Evolutionary conservation across 2,888 invertebrate genomes (phyloP), one percentile per base, ranked within the genome.

Genomic region (Eupithecia dodoneata): DNA sequence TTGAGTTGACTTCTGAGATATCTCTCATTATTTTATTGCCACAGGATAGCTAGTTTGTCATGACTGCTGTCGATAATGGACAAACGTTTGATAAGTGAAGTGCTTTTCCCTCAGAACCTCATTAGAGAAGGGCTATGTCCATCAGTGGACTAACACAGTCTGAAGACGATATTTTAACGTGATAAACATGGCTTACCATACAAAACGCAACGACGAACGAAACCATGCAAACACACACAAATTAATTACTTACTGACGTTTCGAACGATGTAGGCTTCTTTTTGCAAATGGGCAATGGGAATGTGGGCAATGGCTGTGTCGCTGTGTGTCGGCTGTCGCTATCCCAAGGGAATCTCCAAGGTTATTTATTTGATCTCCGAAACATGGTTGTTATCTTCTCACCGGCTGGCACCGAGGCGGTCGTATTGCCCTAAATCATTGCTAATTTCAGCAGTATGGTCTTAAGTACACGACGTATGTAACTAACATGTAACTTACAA

Each of bases 401-500:
- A 47, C 47, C 18, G 5, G 45, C 47, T 45, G 18, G 45, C 42
- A 42, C 30, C 18, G 12, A 66, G 15, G 7, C 42, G 41, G 65
- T 65, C 41, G 13, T 15, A 15, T 70, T 47, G 47, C n/a, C 45
- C 10, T 47, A 47, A 45, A 18, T 70, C 18, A 45, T 47, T 71
- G 42, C 18, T 30, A 75, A 71, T 75, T 75, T 75, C 18, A 65
- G 49, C 71, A 44, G 65, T 6, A 74, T 30, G 47, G 49, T 71
- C 49, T 47, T 52, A 75, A 49, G 73, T 71, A 49, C 70, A 73
- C 42, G 70, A 69, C 72, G 72, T 75, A 74, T 74, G 78, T 72
- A 71, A 72, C 59, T 72, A 75, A 72, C 70, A 74, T 72, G 72
- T 74, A 71, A 77, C 71, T 70, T 59, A 67, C 72, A 70, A 71